Evolutionary conservation across 1,140 invertebrate species (phyloP).

Genomic region (Planococcus citri): DNA sequence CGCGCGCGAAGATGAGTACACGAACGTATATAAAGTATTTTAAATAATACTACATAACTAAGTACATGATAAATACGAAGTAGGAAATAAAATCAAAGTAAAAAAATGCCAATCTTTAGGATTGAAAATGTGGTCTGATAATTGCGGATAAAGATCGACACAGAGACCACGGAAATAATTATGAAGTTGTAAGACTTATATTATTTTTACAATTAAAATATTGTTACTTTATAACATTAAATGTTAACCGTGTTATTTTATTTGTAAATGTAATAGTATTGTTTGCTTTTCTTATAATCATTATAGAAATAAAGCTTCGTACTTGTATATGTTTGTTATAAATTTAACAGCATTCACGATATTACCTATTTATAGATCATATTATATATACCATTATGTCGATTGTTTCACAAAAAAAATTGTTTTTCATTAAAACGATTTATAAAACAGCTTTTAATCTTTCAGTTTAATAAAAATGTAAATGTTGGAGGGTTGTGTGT

Average conservation of each 20-base stretch:
- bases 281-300: constrained; percentile 16
- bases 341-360: not conserved
- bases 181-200: constrained; percentile 15
- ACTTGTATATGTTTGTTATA: constrained; percentile 2
- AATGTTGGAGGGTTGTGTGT: not conserved
- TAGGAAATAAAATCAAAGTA: not conserved
- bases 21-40: not conserved
- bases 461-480: constrained; percentile 8
- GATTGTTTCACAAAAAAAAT: not conserved
- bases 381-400: not conserved
- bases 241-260: constrained; percentile 15
- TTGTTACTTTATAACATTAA: constrained; percentile 17
- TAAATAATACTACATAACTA: too few species aligned
- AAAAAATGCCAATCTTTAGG: not conserved
- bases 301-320: constrained; percentile 14
- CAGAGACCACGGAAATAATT: not conserved
- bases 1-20: not conserved
- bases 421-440: constrained; percentile 4
- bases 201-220: constrained; percentile 9
- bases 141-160: not conserved
- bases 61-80: too few species aligned
- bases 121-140: not conserved
- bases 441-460: constrained; percentile 1
- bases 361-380: constrained; percentile 4
- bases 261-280: constrained; percentile 20